Evolutionary conservation across 2,888 invertebrate species (phyloP).

Genomic region (Acronicta aceris): DNA sequence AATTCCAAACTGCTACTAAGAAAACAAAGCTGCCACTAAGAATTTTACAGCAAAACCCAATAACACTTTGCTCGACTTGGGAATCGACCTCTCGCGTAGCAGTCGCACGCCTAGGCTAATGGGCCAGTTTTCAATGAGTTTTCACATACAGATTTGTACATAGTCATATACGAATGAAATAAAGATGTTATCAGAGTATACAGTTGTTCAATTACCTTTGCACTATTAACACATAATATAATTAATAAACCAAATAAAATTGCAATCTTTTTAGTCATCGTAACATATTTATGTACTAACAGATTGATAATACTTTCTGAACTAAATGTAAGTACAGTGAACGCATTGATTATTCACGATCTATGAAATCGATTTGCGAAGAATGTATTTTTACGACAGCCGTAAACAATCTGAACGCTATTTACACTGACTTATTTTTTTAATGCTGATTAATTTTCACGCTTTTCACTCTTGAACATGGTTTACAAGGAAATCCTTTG

Average conservation of each 20-base stretch:
- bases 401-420: constrained; percentile 40
- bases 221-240: constrained; percentile 15
- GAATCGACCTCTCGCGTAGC: no score
- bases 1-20: no score
- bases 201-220: constrained; percentile 25
- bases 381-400: constrained; percentile 46
- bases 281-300: constrained; percentile 38
- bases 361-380: constrained; percentile 50
- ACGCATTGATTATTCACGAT: constrained; percentile 26
- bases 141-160: no score
- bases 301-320: constrained; percentile 23
- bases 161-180: not conserved
- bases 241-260: constrained; percentile 27
- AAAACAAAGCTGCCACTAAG: no score
- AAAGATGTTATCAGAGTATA: not conserved
- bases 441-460: constrained; percentile 64
- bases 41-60: no score
- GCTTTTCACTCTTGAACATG: constrained; percentile 49
- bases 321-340: constrained; percentile 37
- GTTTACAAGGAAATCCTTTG: constrained; percentile 3
- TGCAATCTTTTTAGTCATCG: constrained; percentile 30
- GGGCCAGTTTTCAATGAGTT: no score
- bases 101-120: no score
- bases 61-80: no score
- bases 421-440: constrained; percentile 49